A percentile compares a stretch with the other conserved stretches of the same genome.
phyloP scores from a whole-genome alignment of 2,888 invertebrate species.

The Lapara coniferarum region DNA sequence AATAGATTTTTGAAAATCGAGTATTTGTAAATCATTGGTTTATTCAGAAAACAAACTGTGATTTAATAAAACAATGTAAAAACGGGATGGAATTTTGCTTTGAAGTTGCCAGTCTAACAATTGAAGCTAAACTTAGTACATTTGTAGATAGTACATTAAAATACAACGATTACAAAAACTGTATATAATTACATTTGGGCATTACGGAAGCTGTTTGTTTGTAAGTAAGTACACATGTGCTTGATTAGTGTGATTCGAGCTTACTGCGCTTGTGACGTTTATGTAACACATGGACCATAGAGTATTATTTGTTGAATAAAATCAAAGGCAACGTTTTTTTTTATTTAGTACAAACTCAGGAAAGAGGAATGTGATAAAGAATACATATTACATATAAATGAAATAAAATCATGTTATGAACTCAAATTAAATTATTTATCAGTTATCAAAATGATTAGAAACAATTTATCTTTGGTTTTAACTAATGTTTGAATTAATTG shows the following conservation, averaged over 20 bases:
- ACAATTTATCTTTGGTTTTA: no score
- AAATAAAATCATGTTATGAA: no score
- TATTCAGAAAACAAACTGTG: not conserved
- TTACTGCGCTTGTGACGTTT: conserved; percentile 19
- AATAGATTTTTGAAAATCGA: not conserved
- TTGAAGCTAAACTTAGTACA: conserved; percentile 13
- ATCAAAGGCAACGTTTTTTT: not conserved
- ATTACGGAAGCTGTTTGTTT: conserved; percentile 17
- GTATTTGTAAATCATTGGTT: not conserved
- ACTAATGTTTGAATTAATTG: no score
- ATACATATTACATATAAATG: no score
- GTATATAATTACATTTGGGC: conserved; percentile 13
- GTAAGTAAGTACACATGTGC: conserved; percentile 8
- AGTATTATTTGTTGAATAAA: not conserved
- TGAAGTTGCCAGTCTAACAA: not conserved
- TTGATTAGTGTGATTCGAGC: conserved; percentile 22
- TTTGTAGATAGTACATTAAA: conserved; percentile 1
- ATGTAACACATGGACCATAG: conserved; percentile 13
- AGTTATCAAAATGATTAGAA: no score
- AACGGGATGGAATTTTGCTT: not conserved
- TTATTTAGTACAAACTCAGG: no score
- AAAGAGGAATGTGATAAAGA: no score
- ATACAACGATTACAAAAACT: not conserved
- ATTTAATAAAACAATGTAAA: not conserved
- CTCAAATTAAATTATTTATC: no score